Percentiles rank a stretch among this genome's conserved stretches.
These are phyloP conservation scores for Moxostoma hubbsi DNA, from an alignment of 2,797 vertebrate species.

Conservation along the genomic window DNA sequence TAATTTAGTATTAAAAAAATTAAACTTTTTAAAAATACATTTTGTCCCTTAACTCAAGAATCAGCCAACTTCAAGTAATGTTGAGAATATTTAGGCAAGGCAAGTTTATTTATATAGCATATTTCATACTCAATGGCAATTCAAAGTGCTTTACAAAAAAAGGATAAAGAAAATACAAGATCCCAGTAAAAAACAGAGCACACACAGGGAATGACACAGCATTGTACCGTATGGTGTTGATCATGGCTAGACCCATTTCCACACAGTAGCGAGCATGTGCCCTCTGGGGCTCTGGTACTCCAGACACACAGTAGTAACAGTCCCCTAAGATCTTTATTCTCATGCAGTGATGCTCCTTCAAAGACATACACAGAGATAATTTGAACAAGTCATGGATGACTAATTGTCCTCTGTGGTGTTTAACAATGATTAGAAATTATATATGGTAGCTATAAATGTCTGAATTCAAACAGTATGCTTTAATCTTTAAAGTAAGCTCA, in stretches of 20 bases:
- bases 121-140: too few species aligned
- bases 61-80: too few species aligned
- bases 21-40: too few species aligned
- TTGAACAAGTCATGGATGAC: neutral
- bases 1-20: too few species aligned
- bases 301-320: slow-evolving; percentile 97
- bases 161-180: too few species aligned
- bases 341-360: slow-evolving; percentile 93
- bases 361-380: slow-evolving; percentile 23
- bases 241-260: slow-evolving; percentile 97
- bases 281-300: slow-evolving; percentile 90
- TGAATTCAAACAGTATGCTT: neutral
- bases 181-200: neutral
- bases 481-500: slow-evolving; percentile 47
- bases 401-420: neutral
- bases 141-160: too few species aligned
- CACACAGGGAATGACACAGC: neutral
- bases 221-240: slow-evolving; percentile 88
- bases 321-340: slow-evolving; percentile 97
- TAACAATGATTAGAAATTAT: neutral
- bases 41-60: too few species aligned
- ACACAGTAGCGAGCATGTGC: slow-evolving; percentile 95
- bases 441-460: neutral
- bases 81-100: too few species aligned
- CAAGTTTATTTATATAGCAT: too few species aligned